These are phyloP conservation scores for Eupeodes luniger DNA, from an alignment of 2,888 invertebrate genomes.

Conservation along the genomic window DNA sequence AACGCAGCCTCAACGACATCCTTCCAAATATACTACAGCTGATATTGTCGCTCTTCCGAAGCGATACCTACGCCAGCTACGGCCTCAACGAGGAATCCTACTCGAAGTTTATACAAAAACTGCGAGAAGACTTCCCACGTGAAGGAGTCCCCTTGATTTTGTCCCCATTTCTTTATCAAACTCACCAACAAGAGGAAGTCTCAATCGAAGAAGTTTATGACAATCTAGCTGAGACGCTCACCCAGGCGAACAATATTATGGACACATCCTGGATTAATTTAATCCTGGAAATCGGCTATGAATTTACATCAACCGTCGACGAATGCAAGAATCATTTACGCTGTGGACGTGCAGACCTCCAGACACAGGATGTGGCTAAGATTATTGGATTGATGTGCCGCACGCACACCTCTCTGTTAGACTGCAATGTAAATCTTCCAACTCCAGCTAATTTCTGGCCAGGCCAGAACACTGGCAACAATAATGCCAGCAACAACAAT, in stretches of 20 bases:
- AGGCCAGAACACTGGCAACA: constrained; percentile 80
- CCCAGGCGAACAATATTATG: constrained; percentile 85
- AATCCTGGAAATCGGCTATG: constrained; percentile 94
- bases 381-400: constrained; percentile 94
- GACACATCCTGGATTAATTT: constrained; percentile 93
- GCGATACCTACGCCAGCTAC: constrained; percentile 85
- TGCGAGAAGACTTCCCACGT: constrained; percentile 94
- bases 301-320: constrained; percentile 93
- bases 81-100: constrained; percentile 90
- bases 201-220: constrained; percentile 83
- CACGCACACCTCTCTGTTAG: constrained; percentile 87
- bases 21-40: constrained; percentile 95
- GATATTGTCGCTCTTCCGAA: constrained; percentile 87
- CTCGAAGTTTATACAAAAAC: constrained; percentile 91
- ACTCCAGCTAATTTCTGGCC: constrained; percentile 89
- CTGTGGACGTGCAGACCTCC: constrained; percentile 92
- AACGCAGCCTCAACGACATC: constrained; percentile 94
- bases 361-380: constrained; percentile 93
- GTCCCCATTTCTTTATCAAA: constrained; percentile 91
- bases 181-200: constrained; percentile 78
- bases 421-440: constrained; percentile 89
- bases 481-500: constrained; percentile 78
- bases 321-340: constrained; percentile 94
- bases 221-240: constrained; percentile 81
- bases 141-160: constrained; percentile 95